Evolutionary conservation across 2,888 invertebrate species (phyloP), one percentile per base, ranked within the genome.

Genomic region (Graphium colonna): DNA sequence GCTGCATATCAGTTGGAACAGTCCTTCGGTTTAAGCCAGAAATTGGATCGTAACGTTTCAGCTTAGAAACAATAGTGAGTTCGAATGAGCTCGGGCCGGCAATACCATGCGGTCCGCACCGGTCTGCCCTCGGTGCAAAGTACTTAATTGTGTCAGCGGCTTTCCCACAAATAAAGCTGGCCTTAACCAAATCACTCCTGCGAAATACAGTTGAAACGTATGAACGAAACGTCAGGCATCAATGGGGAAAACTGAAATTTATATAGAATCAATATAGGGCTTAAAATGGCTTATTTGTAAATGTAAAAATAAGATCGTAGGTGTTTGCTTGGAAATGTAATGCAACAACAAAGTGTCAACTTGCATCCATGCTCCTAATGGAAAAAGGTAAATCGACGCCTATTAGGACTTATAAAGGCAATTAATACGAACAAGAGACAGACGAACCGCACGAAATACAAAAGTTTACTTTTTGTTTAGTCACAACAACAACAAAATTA

Each of bases 131-230:
- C 57, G 62, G 62, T 60, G 62, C 65, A 73, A 76, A 77, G 71
- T 74, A 75, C 63, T 71, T 72, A 76, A 75, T 70, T 73, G 68
- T 76, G 68, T 77, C 71, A 68, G 66, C 60, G 54, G 59, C 53
- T 47, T 52, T 52, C 45, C 56, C 45, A 41, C 12, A 42, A 48
- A 26, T 48, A 48, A 48, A 48, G 43, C 49, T 44, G 51, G 36
- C 48, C 38, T 48, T 39, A 18, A 44, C 43, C 17, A 43, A 43
- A 43, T 44, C 28, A 48, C 36, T 47, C n/a, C 17, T 33, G 36
- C 18, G 39, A 21, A 45, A 41, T 46, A 26, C n/a, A 15, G 18
- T 51, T 50, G 31, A 33, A 13, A 15, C 13, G 10, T 51, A 38
- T 8, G 17, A 44, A 13, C n/a, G n/a, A n/a, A n/a, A n/a, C n/a